Conservation (phyloP, 2,888 invertebrate species). For the Ochlodes sylvanus region DNA sequence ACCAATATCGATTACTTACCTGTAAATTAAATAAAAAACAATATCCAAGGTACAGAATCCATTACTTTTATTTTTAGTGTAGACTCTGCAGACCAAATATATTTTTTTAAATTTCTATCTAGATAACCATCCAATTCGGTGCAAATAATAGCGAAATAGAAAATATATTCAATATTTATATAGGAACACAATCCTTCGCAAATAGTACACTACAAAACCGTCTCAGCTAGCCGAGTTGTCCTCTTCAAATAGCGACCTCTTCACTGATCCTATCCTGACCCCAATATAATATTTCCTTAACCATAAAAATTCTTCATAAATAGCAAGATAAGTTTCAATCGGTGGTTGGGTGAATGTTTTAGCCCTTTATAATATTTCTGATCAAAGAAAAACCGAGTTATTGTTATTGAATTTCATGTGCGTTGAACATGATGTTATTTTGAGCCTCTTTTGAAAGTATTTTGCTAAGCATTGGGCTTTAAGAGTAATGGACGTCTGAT, state of each 20-base stretch:
- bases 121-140: too few species aligned
- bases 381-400: background rate
- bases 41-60: too few species aligned
- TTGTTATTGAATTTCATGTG: background rate
- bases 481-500: too few species aligned
- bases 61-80: too few species aligned
- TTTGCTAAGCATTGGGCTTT: too few species aligned
- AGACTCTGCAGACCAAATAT: too few species aligned
- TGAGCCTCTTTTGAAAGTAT: too few species aligned
- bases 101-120: too few species aligned
- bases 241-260: conserved; percentile 48
- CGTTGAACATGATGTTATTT: background rate
- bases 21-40: too few species aligned
- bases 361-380: conserved; percentile 11
- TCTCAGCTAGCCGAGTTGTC: conserved; percentile 44
- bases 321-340: conserved; percentile 31
- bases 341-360: conserved; percentile 2
- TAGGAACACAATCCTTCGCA: conserved; percentile 47
- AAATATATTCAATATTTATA: conserved; percentile 48
- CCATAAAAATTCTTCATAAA: conserved; percentile 34
- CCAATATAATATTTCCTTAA: conserved; percentile 41
- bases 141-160: conserved; percentile 41
- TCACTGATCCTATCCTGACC: conserved; percentile 37
- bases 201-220: conserved; percentile 42
- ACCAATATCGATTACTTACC: too few species aligned